Percentiles rank a stretch among this genome's conserved stretches.
phyloP scores from a whole-genome alignment of 2,113 vertebrate species.

The Alethe castanea region DNA sequence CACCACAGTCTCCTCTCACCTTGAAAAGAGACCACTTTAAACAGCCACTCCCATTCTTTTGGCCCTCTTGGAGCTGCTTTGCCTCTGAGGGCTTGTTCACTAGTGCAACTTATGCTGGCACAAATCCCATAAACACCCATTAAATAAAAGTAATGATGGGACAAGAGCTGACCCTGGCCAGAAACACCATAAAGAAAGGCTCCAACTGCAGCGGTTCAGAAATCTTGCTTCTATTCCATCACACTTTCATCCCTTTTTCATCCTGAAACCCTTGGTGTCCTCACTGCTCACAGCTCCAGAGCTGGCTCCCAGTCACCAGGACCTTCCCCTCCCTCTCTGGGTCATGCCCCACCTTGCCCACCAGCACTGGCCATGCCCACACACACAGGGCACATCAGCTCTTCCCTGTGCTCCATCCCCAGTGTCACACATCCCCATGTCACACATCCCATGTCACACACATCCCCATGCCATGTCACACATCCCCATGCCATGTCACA shows the following conservation, averaged over 20 bases:
- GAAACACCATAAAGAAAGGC: background rate
- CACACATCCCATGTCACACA: too few relatives aligned
- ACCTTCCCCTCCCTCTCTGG: background rate
- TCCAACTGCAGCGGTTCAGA: background rate
- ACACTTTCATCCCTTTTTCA: background rate
- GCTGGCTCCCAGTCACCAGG: background rate
- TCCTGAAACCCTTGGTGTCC: background rate
- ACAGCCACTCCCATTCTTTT: background rate
- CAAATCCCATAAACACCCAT: background rate
- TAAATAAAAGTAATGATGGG: background rate
- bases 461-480: background rate
- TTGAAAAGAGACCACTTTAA: background rate
- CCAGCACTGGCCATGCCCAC: conserved; percentile 27
- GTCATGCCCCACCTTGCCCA: background rate
- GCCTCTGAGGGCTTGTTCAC: background rate
- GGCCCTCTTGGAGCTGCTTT: background rate
- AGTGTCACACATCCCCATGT: background rate
- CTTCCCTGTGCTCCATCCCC: conserved; percentile 64
- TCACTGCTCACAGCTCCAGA: fast-evolving
- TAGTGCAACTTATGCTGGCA: background rate
- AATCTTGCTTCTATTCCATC: background rate
- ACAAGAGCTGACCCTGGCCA: background rate
- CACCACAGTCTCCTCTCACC: background rate
- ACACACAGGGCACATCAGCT: background rate
- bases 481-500: too few relatives aligned